phyloP scores from a whole-genome alignment of 92 coral and sea anemone genomes.

The Muricea muricata region DNA sequence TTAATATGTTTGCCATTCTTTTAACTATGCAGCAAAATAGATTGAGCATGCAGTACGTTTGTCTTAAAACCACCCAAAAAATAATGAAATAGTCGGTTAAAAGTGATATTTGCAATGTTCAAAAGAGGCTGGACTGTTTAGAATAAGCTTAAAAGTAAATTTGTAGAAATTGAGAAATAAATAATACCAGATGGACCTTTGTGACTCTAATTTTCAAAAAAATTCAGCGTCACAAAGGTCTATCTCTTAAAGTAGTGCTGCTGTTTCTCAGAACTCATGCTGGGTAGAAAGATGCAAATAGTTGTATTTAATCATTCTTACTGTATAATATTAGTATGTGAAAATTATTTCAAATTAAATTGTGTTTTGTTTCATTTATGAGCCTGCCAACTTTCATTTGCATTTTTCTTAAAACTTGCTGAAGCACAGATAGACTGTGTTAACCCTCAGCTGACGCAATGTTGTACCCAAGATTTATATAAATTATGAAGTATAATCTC shows the following conservation, averaged over 20 bases:
- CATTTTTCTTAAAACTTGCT: conserved; percentile 5
- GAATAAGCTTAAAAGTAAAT: not conserved
- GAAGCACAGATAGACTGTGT: conserved; percentile 23
- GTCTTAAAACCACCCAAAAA: not conserved
- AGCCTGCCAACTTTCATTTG: conserved; percentile 11
- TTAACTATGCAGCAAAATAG: not conserved
- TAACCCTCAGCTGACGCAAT: conserved; percentile 26
- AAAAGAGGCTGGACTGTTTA: not conserved
- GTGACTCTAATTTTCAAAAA: conserved; percentile 10
- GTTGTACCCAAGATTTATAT: too few relatives aligned
- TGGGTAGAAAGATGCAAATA: not conserved
- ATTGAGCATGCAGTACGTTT: not conserved
- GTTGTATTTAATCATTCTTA: not conserved
- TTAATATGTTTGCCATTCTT: not conserved
- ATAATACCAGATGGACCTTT: conserved; percentile 9
- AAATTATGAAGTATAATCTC: too few relatives aligned
- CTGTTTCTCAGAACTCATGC: not conserved
- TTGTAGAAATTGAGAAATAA: not conserved
- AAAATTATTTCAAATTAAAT: conserved; percentile 2
- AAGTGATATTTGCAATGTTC: not conserved
- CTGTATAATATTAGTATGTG: conserved; percentile 4
- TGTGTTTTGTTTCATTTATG: not conserved
- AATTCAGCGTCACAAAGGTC: conserved; percentile 34
- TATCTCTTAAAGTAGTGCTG: conserved; percentile 4
- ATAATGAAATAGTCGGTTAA: not conserved